These are phyloP conservation scores for Hetaerina titia DNA, from an alignment of 2,888 invertebrate genomes.

Conservation along the genomic window DNA sequence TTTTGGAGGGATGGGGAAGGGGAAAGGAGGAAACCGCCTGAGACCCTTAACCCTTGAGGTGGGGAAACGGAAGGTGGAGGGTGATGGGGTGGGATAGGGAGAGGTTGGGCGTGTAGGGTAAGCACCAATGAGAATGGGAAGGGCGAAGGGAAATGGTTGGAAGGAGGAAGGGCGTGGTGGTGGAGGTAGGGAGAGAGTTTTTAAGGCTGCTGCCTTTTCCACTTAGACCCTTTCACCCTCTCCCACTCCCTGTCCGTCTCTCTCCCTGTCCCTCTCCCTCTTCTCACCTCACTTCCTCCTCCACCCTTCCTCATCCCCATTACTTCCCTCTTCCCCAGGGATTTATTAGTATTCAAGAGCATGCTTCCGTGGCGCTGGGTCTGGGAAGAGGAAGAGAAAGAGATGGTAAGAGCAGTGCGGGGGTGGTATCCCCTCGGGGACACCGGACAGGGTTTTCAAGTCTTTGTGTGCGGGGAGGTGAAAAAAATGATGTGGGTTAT, in stretches of 20 bases:
- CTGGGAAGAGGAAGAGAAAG: neutral
- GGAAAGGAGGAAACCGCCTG: neutral
- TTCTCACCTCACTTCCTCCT: neutral
- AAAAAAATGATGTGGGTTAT: too few relatives aligned
- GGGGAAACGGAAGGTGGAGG: neutral
- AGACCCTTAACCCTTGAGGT: neutral
- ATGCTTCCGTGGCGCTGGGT: neutral
- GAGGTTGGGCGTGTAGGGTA: neutral
- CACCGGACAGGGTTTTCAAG: neutral
- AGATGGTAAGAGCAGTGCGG: neutral
- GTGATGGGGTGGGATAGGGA: neutral
- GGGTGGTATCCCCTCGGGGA: neutral
- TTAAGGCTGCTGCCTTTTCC: neutral
- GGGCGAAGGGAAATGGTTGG: neutral
- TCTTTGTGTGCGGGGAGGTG: neutral
- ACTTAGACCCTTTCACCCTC: neutral
- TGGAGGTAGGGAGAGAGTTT: neutral
- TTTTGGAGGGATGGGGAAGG: neutral
- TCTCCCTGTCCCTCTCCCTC: neutral
- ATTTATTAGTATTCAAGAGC: conserved; percentile 17
- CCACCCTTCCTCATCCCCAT: neutral
- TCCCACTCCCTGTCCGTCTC: neutral
- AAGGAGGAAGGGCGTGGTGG: neutral
- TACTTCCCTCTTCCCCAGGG: neutral
- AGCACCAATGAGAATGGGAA: neutral